These are phyloP conservation scores for Amphipoea oculea DNA, from an alignment of 2,888 invertebrate species.

Conservation along the genomic window DNA sequence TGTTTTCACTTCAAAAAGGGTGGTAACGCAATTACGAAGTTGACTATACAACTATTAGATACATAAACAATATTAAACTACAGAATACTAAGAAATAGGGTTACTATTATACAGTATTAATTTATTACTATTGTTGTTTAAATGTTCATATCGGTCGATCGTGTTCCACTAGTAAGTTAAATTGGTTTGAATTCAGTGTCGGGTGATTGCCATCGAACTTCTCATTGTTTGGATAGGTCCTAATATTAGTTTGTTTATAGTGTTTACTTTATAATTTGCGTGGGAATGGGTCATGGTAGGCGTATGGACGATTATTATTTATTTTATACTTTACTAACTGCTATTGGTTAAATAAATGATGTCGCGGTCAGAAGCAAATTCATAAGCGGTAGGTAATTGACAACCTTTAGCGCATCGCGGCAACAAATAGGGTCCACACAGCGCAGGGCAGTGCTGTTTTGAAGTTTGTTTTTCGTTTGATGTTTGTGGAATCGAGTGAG, in stretches of 20 bases:
- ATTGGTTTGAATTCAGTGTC: constrained; percentile 34
- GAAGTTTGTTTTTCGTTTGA: too few relatives aligned
- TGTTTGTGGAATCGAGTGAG: too few relatives aligned
- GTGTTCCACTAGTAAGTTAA: constrained; percentile 23
- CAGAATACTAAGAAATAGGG: constrained; percentile 20
- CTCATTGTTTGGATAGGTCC: not conserved
- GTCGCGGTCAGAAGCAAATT: not conserved
- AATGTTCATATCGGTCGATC: constrained; percentile 33
- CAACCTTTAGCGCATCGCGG: not conserved
- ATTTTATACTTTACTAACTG: not conserved
- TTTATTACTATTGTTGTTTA: constrained; percentile 19
- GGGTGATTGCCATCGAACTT: constrained; percentile 4
- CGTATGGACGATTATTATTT: not conserved
- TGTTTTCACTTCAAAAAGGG: too few relatives aligned
- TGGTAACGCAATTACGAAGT: not conserved
- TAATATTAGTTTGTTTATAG: constrained; percentile 8
- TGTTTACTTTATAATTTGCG: constrained; percentile 4
- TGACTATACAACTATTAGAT: not conserved
- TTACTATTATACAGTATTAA: constrained; percentile 6
- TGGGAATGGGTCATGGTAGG: not conserved
- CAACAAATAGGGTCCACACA: not conserved
- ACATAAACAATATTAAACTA: constrained; percentile 21
- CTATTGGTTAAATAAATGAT: not conserved
- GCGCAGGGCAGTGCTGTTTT: too few relatives aligned
- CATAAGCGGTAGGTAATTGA: not conserved